Evolutionary conservation across 2,797 vertebrate species (phyloP), one percentile per base, ranked within the genome.

Genomic region (Ctenochaetus hawaiiensis): DNA sequence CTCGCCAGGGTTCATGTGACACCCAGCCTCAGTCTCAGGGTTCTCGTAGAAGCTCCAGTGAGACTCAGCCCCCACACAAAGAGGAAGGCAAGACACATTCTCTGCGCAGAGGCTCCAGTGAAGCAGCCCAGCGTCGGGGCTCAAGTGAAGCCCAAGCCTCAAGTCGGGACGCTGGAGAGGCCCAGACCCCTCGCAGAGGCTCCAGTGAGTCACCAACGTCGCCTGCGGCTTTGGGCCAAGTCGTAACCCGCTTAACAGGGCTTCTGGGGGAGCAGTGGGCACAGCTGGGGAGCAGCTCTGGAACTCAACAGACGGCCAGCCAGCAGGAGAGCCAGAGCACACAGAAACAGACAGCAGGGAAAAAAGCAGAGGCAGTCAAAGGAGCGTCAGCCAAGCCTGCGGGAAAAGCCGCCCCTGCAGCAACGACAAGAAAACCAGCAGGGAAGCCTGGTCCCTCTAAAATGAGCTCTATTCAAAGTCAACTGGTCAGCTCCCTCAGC

Each of bases 251-350:
- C 81, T 95, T 99, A 92, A 98, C 99, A 72, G 97, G 97, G 52
- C 96, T 99, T 18, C 93, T 99, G 66, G 97, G 98, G 64, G 97
- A 99, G 87, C 98, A 99, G 92, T 99, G 98, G 98, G 96, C 94
- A 72, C 98, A 96, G 84, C 92, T 99, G 81, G 97, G 98, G 78
- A 97, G 97, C 0, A 73, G 92, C 72, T 77, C 93, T 23, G 93
- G 88, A 59, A 56, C 81, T 57, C 93, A 93, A 67, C 92, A 93
- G 87, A 81, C 60, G 86, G 94, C 47, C 93, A 95, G 80, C 94
- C 97, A 0, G 96, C 93, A 92, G 85, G 92, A 98, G 79, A 90
- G 95, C 70, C 88, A 95, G 3, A 95, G 87, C 0, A 90, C 96
- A 49, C 95, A 95, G 74, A 97, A 95, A 80, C 96, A 89, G 82